A percentile compares a stretch with the other conserved stretches of the same genome.
Evolutionary conservation across 1,140 invertebrate genomes (phyloP).

Genomic region (Temnothorax curvispinosus): DNA sequence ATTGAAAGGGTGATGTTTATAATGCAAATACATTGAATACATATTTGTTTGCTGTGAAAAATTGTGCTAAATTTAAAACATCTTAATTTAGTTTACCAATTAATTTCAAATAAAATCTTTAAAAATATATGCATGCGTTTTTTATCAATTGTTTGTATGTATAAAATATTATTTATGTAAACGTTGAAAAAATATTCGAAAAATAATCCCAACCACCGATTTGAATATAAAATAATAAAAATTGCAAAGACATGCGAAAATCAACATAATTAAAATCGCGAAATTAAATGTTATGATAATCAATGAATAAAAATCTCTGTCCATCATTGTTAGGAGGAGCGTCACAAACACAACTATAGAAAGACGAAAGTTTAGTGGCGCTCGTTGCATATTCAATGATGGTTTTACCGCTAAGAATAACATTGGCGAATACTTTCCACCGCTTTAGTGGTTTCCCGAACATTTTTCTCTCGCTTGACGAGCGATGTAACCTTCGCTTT

Average conservation of each 20-base stretch:
- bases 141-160: no score
- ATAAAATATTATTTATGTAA: not conserved
- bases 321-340: not conserved
- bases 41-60: not conserved
- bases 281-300: not conserved
- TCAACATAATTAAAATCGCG: not conserved
- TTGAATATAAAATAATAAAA: not conserved
- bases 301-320: slow-evolving; percentile 14
- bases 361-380: not conserved
- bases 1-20: not conserved
- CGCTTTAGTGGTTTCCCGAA: slow-evolving; percentile 17
- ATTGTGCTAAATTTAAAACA: not conserved
- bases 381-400: slow-evolving; percentile 39
- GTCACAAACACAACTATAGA: not conserved
- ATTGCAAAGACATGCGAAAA: not conserved
- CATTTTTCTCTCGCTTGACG: slow-evolving; percentile 34
- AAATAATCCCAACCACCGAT: not conserved
- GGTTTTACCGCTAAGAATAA: slow-evolving; percentile 15
- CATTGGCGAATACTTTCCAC: slow-evolving; percentile 21
- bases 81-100: not conserved
- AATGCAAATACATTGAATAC: not conserved
- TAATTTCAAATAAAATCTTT: not conserved
- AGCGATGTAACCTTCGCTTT: slow-evolving; percentile 42
- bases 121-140: not conserved
- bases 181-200: not conserved